Base-by-base conservation (phyloP, 2,113 vertebrate species). In the Paradoxurus hermaphroditus region DNA sequence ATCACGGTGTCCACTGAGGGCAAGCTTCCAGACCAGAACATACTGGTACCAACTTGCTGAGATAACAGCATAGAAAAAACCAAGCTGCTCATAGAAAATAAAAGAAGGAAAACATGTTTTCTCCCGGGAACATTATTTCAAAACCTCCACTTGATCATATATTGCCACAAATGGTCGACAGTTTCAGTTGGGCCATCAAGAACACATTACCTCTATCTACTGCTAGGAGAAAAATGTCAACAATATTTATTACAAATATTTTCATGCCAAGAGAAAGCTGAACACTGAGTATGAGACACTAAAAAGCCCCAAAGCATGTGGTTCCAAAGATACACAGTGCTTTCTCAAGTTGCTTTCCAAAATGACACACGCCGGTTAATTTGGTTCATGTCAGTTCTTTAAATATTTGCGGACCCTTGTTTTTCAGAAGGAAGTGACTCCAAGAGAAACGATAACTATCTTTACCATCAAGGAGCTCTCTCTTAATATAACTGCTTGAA, bases 241-340 rank as follows among this genome's bases (percentile, higher is more conserved):
- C 41, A 18, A 51, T 75, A 96, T 93, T 94, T 93, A 97, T 90
- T 39, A 34, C 41, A 82, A 86, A 88, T 46, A 77, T 83, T 88
- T 84, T 39, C 62, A 88, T 56, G 79, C 67, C 75, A 94, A 97
- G 51, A 56, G 68, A 88, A 90, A 68, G 6, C n/a, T 41, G 34
- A 94, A 89, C 63, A 56, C 65, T 27, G 11, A 44, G 15, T 89
- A 18, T 7, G 19, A 84, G 49, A 84, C 5, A 72, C 15, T 19
- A 39, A n/a, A 53, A 82, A 87, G 4, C 3, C 77, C 27, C 21
- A 46, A 49, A 31, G 19, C 1, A 0, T 39, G 11, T 49, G 67
- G 3, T 29, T 86, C 5, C 29, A 56, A 49, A 65, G 31, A 11
- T 31, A 6, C 13, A 8, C 6, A 39, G 3, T 9, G 3, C 49